Evolutionary conservation across 2,113 vertebrate species (phyloP).

Genomic region (Dromiciops gliroides): DNA sequence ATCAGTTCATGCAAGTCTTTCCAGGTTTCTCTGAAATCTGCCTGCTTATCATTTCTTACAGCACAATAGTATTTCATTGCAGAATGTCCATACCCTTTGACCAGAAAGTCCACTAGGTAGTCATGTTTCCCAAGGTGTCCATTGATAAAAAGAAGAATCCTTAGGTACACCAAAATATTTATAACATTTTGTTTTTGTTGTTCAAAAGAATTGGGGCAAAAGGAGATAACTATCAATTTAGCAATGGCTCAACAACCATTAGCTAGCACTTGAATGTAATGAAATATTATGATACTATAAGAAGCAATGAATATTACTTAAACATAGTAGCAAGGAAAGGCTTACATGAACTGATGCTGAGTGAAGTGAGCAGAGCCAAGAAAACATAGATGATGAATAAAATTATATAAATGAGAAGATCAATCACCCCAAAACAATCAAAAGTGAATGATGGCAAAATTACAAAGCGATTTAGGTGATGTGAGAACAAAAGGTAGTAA

Average conservation of each 20-base stretch:
- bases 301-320: not conserved
- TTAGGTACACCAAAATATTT: no score
- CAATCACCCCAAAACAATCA: not conserved
- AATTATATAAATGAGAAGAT: not conserved
- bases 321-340: not conserved
- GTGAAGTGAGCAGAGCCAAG: not conserved
- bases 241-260: not conserved
- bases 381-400: not conserved
- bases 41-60: no score
- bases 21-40: no score
- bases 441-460: not conserved
- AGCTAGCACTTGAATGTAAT: not conserved
- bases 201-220: not conserved
- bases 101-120: not conserved
- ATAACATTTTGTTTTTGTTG: no score
- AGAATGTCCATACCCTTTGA: not conserved
- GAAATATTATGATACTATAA: not conserved
- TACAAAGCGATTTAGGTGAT: not conserved
- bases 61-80: no score
- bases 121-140: not conserved
- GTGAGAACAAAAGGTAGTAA: not conserved
- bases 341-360: not conserved
- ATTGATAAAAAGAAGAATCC: not conserved
- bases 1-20: no score
- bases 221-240: not conserved